phyloP scores from a whole-genome alignment of 37 sponge, comb jelly and placozoan genomes.

The Axinella damicornis region DNA sequence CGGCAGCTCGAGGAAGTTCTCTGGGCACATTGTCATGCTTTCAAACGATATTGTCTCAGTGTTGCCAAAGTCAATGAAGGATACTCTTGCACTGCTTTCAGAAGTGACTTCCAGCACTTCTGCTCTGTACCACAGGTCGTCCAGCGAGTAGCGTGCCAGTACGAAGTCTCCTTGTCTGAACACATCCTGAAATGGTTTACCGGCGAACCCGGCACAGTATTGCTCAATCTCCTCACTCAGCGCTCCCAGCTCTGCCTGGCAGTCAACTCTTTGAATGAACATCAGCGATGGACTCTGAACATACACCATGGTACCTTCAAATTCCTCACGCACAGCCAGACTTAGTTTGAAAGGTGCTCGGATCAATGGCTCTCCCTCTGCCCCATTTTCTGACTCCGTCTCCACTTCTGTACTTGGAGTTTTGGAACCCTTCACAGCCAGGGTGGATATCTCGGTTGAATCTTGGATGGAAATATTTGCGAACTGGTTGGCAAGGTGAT shows the following conservation, averaged over 20 bases:
- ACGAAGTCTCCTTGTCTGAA: constrained; percentile 71
- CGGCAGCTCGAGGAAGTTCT: constrained; percentile 69
- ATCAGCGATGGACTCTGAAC: constrained; percentile 66
- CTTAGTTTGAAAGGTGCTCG: constrained; percentile 72
- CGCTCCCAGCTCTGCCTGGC: constrained; percentile 43
- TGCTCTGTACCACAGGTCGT: constrained; percentile 80
- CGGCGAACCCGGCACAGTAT: constrained; percentile 59
- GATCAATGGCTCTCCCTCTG: constrained; percentile 59
- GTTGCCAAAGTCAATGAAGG: constrained; percentile 85
- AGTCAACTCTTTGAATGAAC: constrained; percentile 72
- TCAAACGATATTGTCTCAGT: constrained; percentile 36
- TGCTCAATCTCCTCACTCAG: constrained; percentile 69
- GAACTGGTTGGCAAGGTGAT: too few species aligned
- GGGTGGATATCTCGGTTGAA: neutral
- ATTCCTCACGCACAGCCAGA: constrained; percentile 40
- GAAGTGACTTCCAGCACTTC: constrained; percentile 44
- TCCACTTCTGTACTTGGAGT: constrained; percentile 3
- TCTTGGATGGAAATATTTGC: neutral
- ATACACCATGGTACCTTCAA: constrained; percentile 53
- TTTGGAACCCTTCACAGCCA: constrained; percentile 34
- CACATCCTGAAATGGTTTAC: neutral
- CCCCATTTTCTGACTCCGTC: constrained; percentile 14
- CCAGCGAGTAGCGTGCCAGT: constrained; percentile 56
- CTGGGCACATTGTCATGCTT: constrained; percentile 61
- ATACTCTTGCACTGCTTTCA: constrained; percentile 38